These are phyloP conservation scores for Drosophila virilis DNA, from an alignment of 1,140 invertebrate genomes.

Conservation along the genomic window DNA sequence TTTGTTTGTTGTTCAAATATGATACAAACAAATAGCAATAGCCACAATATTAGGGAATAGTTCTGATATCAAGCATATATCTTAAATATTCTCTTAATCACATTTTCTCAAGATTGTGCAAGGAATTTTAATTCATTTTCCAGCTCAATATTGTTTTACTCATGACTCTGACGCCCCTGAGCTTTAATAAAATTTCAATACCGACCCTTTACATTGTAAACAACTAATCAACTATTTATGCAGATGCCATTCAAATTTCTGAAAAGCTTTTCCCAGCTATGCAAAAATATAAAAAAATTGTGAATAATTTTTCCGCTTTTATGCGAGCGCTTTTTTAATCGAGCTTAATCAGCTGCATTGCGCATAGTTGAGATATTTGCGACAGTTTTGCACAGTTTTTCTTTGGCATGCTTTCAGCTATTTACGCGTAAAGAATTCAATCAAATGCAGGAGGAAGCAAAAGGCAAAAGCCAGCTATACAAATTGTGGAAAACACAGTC, in stretches of 20 bases:
- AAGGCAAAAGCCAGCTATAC: neutral
- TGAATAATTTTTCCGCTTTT: neutral
- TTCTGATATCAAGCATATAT: too few species aligned
- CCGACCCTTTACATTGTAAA: neutral
- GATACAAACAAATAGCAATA: neutral
- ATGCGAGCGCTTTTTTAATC: neutral
- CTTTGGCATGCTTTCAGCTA: conserved; percentile 3
- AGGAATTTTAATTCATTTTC: too few species aligned
- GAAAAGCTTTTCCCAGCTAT: too few species aligned
- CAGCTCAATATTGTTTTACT: too few species aligned
- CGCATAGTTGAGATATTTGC: neutral
- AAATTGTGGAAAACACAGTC: neutral
- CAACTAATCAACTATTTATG: neutral
- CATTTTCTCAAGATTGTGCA: too few species aligned
- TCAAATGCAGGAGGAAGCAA: neutral
- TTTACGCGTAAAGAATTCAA: conserved; percentile 11
- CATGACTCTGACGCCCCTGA: too few species aligned
- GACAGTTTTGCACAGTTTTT: neutral
- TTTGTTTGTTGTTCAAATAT: neutral
- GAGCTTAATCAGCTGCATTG: conserved; percentile 4
- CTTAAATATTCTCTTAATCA: too few species aligned
- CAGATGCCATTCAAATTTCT: neutral
- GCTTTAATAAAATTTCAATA: too few species aligned
- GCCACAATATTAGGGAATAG: too few species aligned
- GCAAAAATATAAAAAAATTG: too few species aligned